These are phyloP conservation scores for Muricea muricata DNA, from an alignment of 92 coral and sea anemone genomes.

Conservation along the genomic window DNA sequence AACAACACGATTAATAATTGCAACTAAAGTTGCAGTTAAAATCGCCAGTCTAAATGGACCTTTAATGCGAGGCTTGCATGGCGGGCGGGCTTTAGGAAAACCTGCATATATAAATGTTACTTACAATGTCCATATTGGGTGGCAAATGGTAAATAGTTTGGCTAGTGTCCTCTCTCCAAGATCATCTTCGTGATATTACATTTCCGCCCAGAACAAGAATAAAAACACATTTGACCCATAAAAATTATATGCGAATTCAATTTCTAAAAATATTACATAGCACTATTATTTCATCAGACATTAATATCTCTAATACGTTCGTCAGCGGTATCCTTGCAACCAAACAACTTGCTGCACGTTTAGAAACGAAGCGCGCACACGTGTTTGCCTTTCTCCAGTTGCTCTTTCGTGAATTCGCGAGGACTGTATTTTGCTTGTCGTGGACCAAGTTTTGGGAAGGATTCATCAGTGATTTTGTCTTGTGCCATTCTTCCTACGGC, in stretches of 20 bases:
- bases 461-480: conserved; percentile 34
- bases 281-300: not conserved
- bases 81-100: too few species aligned
- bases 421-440: conserved; percentile 48
- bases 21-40: too few species aligned
- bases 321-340: not conserved
- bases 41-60: too few species aligned
- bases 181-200: too few species aligned
- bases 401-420: conserved; percentile 30
- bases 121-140: too few species aligned
- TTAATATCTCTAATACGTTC: not conserved
- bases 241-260: conserved; percentile 14
- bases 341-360: not conserved
- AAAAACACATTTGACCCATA: not conserved
- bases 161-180: too few species aligned
- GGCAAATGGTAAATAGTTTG: too few species aligned
- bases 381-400: conserved; percentile 24
- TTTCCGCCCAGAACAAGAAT: too few species aligned
- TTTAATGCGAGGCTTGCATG: too few species aligned
- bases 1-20: too few species aligned
- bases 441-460: conserved; percentile 57
- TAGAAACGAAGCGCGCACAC: conserved; percentile 23
- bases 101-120: too few species aligned
- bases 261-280: conserved; percentile 28
- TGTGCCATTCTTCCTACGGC: conserved; percentile 77